A percentile compares a stretch with the other conserved stretches of the same genome.
Evolutionary conservation across 2,797 vertebrate genomes (phyloP).

Genomic region (Todus mexicanus): DNA sequence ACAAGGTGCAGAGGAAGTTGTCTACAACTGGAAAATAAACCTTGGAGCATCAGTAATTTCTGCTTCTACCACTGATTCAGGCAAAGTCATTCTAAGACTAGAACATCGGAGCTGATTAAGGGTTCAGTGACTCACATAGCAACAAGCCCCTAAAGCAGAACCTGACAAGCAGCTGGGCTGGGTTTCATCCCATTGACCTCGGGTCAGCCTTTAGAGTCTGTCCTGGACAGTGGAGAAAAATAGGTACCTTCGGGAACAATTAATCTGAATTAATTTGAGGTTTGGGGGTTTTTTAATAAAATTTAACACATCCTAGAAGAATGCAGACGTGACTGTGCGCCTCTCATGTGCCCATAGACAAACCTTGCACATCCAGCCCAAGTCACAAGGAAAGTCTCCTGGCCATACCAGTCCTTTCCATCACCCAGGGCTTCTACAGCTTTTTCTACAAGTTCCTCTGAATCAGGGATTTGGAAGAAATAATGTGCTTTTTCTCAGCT

Average conservation of each 20-base stretch:
- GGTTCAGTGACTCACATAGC: neutral
- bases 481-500: neutral
- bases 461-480: neutral
- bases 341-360: neutral
- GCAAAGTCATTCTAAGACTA: neutral
- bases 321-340: accelerated
- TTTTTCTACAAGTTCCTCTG: neutral
- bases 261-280: neutral
- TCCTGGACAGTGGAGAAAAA: neutral
- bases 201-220: neutral
- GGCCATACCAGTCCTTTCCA: neutral
- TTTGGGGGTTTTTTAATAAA: neutral
- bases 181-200: neutral
- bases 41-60: neutral
- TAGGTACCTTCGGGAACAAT: neutral
- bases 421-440: neutral
- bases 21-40: neutral
- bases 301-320: neutral
- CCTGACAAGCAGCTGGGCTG: neutral
- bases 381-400: neutral
- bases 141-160: neutral
- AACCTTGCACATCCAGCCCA: neutral
- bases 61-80: neutral
- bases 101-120: neutral
- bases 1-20: neutral